Evolutionary conservation across 2,888 invertebrate genomes (phyloP), one percentile per base, ranked within the genome.

Genomic region (Capitulum mitella): DNA sequence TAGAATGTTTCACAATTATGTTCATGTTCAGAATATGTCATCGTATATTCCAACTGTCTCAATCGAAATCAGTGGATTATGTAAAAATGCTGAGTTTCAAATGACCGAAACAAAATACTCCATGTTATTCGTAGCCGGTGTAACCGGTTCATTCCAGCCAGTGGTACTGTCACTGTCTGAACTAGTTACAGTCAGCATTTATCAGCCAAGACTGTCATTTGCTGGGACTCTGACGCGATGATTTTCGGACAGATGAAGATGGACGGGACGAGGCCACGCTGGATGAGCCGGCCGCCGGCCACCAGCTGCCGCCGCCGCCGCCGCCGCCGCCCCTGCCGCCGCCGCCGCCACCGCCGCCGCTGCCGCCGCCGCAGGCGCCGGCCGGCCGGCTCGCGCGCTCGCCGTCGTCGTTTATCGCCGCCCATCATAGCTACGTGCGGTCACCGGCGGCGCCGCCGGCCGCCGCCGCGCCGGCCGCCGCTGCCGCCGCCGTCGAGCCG

Each of bases 391-490:
- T 80, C 82, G 58, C 79, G 58, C 86, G 82, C 85, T 86, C 51
- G 40, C 82, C 83, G 70, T 82, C 83, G 80, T 75, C 78, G 77
- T 78, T 79, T 32, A 70, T 80, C 84, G 84, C 81, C 81, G 83
- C 86, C 81, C 84, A 81, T 85, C 85, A 84, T 85, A 70, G 86
- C 85, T 81, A 77, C 82, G 85, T 78, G 81, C 85, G 54, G 22
- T 12, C 40, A 48, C 78, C 77, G 37, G 64, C 34, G 70, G 70
- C 22, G 40, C 16, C 70, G 26, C 8, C 70, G 70, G 40, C 70
- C 40, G 40, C 70, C 10, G 16, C 34, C 64, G 37, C 22, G 2
- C 26, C 37, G 70, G 40, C 70, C 40, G 34, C 22, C 8, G n/a
- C n/a, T n/a, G 34, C 10, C 19, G 32, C 14, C 29, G 26, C 70